Evolutionary conservation across 2,113 vertebrate species (phyloP).

Genomic region (Lycaon pictus): DNA sequence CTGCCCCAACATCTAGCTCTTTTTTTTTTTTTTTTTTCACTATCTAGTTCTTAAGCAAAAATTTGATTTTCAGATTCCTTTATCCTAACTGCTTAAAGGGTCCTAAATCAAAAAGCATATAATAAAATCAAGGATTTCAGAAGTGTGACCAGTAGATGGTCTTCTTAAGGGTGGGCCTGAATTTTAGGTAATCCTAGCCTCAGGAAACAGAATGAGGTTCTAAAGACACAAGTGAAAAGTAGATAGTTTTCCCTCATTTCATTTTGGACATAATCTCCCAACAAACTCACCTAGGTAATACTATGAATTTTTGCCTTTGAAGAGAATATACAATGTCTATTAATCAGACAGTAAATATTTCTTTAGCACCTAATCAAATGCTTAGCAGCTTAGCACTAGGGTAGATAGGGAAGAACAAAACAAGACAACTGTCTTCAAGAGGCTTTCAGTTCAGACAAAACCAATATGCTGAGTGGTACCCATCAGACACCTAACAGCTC

Average conservation of each 20-base stretch:
- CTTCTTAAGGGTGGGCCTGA: neutral
- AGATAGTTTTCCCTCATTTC: neutral
- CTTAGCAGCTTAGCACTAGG: neutral
- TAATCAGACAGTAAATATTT: neutral
- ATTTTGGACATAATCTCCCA: neutral
- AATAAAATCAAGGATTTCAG: neutral
- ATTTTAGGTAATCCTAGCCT: neutral
- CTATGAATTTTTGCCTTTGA: constrained; percentile 17
- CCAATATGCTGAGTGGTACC: neutral
- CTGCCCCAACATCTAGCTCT: too few relatives aligned
- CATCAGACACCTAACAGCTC: neutral
- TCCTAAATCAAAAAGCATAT: neutral
- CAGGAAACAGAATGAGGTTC: constrained; percentile 16
- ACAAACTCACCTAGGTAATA: constrained; percentile 5
- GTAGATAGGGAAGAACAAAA: neutral
- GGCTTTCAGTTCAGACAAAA: constrained; percentile 42
- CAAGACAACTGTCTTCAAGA: neutral
- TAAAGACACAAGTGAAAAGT: neutral
- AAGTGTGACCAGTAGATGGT: neutral
- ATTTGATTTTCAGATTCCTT: neutral
- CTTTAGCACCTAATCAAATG: neutral
- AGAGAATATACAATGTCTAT: neutral
- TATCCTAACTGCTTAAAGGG: constrained; percentile 56
- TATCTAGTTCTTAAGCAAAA: neutral
- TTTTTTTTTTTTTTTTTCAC: neutral